Base-by-base conservation (phyloP, 2,797 vertebrate genomes). In the Petrocephalus schoutedeni region DNA sequence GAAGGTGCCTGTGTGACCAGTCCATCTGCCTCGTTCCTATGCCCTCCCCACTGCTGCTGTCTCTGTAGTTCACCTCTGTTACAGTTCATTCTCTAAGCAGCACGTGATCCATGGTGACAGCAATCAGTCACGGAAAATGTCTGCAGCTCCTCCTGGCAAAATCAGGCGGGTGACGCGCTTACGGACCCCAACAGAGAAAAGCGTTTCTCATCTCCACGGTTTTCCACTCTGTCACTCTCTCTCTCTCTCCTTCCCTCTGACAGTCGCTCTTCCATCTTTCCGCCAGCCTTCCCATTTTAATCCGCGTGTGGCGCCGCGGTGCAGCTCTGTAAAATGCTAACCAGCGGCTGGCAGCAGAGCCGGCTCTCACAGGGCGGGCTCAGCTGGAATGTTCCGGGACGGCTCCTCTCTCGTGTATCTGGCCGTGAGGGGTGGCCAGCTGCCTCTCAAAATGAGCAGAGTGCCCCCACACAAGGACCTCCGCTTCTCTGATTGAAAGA, bases 31-130 rank as follows among this genome's bases (percentile, higher is more conserved):
- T 91, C 87, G 84, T 87, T 88, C 88, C 91, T 90, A 90, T 92
- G 92, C 92, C 89, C 92, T 93, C 93, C 93, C 93, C 93, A 92
- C 91, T 9, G 93, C 93, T 94, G 93, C 92, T 56, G n/a, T 61
- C 23, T 28, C 59, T 82, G 14, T 77, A 67, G 23, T 67, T 67
- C 10, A 67, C 10, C 84, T 45, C 36, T 77, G 64, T 83, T 57
- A 41, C 28, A 54, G 53, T 58, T 85, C 54, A 85, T 57, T 57
- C 84, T 58, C 23, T 85, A 28, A 85, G 9, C 54, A 57, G 84
- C 23, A 54, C 82, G 12, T 61, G 32, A 61, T 61, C 32, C 14
- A 36, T 3, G 2, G 36, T 67, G 86, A 59, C 58, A 86, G 57
- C 45, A n/a, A 56, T 23, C 51, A 85, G 84, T 85, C 53, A 85